Evolutionary conservation across 2,797 vertebrate species (phyloP).

Genomic region (Chrysocyon brachyurus): DNA sequence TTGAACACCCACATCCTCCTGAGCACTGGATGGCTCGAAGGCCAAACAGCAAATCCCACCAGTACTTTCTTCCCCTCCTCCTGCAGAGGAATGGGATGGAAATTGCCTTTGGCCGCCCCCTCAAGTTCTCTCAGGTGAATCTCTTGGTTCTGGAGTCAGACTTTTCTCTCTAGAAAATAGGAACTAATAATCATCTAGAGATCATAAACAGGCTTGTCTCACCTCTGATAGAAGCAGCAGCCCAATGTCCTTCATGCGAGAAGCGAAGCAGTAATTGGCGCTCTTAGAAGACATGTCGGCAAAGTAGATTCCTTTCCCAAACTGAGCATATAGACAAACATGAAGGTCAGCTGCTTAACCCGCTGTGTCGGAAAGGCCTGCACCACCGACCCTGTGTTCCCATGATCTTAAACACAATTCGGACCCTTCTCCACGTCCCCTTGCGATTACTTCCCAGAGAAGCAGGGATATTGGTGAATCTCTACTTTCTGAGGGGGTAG

Average conservation of each 20-base stretch:
- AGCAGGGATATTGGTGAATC: background rate
- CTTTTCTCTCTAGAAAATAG: constrained; percentile 85
- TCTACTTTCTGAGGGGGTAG: background rate
- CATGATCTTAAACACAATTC: constrained; percentile 32
- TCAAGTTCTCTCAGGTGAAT: background rate
- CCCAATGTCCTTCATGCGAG: constrained; percentile 88
- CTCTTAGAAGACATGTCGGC: constrained; percentile 97
- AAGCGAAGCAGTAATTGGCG: constrained; percentile 95
- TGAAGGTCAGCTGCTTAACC: background rate
- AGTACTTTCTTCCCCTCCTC: background rate
- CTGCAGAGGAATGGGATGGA: background rate
- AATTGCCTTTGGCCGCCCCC: background rate
- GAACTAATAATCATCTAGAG: background rate
- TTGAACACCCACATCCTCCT: background rate
- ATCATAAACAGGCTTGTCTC: constrained; percentile 16
- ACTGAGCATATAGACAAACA: constrained; percentile 86
- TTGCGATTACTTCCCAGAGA: constrained; percentile 14
- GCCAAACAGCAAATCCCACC: background rate
- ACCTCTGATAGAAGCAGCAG: constrained; percentile 94
- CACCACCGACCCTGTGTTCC: background rate
- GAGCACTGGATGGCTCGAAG: background rate
- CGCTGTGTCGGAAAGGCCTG: background rate
- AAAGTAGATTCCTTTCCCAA: constrained; percentile 97
- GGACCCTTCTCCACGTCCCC: background rate
- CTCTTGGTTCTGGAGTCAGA: background rate